Percentiles rank a stretch among this genome's conserved stretches.
Evolutionary conservation across 1,140 invertebrate genomes (phyloP).

Genomic region (Drosophila ogumai): DNA sequence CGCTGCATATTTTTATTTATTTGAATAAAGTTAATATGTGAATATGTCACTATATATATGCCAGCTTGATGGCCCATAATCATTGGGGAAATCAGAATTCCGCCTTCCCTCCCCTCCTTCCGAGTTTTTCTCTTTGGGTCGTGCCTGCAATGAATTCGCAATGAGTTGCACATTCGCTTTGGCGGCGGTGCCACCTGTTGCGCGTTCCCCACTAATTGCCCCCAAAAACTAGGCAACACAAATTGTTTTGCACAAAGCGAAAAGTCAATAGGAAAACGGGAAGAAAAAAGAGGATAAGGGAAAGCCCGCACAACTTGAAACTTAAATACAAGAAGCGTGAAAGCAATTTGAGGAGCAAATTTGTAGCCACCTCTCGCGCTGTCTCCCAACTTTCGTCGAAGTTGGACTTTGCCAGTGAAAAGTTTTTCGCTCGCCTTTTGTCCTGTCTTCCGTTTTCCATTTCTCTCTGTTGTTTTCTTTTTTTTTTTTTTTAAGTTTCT

Average conservation of each 20-base stretch:
- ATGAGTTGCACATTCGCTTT: slow-evolving; percentile 53
- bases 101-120: slow-evolving; percentile 22
- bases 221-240: slow-evolving; percentile 64
- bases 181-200: slow-evolving; percentile 56
- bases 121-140: slow-evolving; percentile 43
- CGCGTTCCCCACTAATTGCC: slow-evolving; percentile 60
- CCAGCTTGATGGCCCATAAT: slow-evolving; percentile 42
- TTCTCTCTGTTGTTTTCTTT: background rate
- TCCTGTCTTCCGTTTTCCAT: slow-evolving; percentile 9
- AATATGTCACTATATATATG: too few species aligned
- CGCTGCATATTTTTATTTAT: too few species aligned
- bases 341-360: slow-evolving; percentile 58
- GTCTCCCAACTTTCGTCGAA: slow-evolving; percentile 69
- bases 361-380: slow-evolving; percentile 27
- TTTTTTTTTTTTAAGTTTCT: slow-evolving; percentile 38
- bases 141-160: slow-evolving; percentile 66
- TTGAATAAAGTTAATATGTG: too few species aligned
- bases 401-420: slow-evolving; percentile 63
- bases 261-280: slow-evolving; percentile 59
- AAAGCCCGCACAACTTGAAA: slow-evolving; percentile 53
- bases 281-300: slow-evolving; percentile 12
- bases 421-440: slow-evolving; percentile 45
- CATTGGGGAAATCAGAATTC: slow-evolving; percentile 40
- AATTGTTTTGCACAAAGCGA: slow-evolving; percentile 51
- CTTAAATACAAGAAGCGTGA: slow-evolving; percentile 70